These are phyloP conservation scores for Pogoniulus pusillus DNA, from an alignment of 2,797 vertebrate genomes.

Conservation along the genomic window DNA sequence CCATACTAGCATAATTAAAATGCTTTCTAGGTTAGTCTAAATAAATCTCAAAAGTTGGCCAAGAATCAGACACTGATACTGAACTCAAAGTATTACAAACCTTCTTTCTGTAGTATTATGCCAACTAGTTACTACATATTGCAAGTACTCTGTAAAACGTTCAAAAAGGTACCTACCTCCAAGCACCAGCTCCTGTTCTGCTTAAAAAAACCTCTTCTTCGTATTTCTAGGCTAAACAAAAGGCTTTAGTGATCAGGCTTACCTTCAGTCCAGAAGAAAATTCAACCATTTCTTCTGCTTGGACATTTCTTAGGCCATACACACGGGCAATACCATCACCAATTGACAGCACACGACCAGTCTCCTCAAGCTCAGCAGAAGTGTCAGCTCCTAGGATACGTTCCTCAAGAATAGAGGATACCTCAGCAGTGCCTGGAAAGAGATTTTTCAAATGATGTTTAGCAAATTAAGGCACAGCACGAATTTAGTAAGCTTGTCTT, in stretches of 20 bases:
- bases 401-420: slow-evolving; percentile 95
- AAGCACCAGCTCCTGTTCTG: fast-evolving
- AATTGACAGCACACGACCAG: slow-evolving; percentile 94
- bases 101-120: neutral
- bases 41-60: neutral
- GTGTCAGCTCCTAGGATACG: slow-evolving; percentile 94
- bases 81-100: neutral
- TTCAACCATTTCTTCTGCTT: slow-evolving; percentile 99
- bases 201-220: neutral
- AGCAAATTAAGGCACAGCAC: fast-evolving
- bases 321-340: slow-evolving; percentile 98
- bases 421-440: slow-evolving; percentile 85
- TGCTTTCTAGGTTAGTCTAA: neutral
- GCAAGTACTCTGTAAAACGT: neutral
- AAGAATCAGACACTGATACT: neutral
- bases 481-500: neutral
- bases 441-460: fast-evolving
- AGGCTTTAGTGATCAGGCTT: neutral
- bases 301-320: slow-evolving; percentile 94
- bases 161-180: fast-evolving
- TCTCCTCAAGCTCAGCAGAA: slow-evolving; percentile 91
- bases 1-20: neutral
- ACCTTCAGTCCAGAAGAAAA: slow-evolving; percentile 98
- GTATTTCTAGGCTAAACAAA: fast-evolving
- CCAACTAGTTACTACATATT: fast-evolving